These are phyloP conservation scores for Coptodon rendalli DNA, from an alignment of 2,113 vertebrate genomes.

Conservation along the genomic window DNA sequence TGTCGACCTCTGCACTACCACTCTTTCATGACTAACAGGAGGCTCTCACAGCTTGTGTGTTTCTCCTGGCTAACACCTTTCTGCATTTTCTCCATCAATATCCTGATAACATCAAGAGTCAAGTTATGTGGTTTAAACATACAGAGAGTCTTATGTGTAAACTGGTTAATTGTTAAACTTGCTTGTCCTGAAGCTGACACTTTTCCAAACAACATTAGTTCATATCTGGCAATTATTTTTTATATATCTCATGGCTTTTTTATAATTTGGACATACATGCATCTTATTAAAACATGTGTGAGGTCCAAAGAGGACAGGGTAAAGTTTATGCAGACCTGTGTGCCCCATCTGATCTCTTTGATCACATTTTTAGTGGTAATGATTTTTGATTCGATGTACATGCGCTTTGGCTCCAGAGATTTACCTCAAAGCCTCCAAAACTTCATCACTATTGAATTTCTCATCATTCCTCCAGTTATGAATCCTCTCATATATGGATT, in stretches of 20 bases:
- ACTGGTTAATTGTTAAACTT: neutral
- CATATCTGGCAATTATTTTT: neutral
- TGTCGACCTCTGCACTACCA: no score
- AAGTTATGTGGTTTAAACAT: neutral
- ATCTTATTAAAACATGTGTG: neutral
- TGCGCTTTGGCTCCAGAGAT: slow-evolving; percentile 11
- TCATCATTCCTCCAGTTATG: neutral
- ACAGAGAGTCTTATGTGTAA: slow-evolving; percentile 3
- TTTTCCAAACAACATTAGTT: neutral
- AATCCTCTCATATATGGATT: slow-evolving; percentile 45
- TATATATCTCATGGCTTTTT: slow-evolving; percentile 27
- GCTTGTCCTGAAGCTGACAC: neutral
- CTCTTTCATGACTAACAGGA: no score
- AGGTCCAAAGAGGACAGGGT: neutral
- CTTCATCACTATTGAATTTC: slow-evolving; percentile 1
- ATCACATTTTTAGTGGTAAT: neutral
- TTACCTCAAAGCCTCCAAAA: slow-evolving; percentile 19
- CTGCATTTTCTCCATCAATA: neutral
- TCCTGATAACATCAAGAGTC: neutral
- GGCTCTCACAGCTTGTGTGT: no score
- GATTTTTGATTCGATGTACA: slow-evolving; percentile 28
- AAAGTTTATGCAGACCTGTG: slow-evolving; percentile 47
- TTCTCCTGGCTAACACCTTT: no score
- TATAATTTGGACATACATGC: slow-evolving; percentile 34
- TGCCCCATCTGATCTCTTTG: slow-evolving; percentile 34